phyloP scores from a whole-genome alignment of 2,888 invertebrate species.

The Lycia hirtaria region DNA sequence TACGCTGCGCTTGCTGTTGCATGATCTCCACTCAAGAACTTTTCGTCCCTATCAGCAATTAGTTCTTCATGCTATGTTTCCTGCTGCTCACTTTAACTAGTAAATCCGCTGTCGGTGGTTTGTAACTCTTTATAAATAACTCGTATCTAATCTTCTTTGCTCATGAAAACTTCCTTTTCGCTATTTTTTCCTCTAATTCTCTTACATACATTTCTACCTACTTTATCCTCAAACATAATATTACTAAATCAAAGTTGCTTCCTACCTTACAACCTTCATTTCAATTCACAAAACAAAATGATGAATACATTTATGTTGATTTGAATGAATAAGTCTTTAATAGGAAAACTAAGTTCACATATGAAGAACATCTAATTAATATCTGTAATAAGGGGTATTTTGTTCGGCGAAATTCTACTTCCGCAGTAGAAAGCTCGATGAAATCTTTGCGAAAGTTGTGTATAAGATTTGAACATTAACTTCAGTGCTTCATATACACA shows the following conservation, averaged over 20 bases:
- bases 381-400: neutral
- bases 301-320: neutral
- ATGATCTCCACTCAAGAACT: too few species aligned
- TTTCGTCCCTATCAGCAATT: too few species aligned
- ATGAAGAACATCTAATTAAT: neutral
- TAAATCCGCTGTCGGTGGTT: too few species aligned
- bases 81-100: too few species aligned
- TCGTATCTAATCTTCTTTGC: neutral
- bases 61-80: too few species aligned
- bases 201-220: neutral
- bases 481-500: conserved; percentile 2
- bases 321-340: neutral
- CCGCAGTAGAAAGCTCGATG: neutral
- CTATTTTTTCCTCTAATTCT: neutral
- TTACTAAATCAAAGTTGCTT: neutral
- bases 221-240: neutral
- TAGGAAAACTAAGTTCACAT: neutral
- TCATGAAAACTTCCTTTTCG: neutral
- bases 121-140: too few species aligned
- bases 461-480: neutral
- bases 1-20: too few species aligned
- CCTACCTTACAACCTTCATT: neutral
- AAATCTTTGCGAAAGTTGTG: conserved; percentile 4
- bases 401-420: conserved; percentile 2
- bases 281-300: too few species aligned